Conservation (phyloP, 2,888 invertebrate species). For the Nesidiocoris tenuis region DNA sequence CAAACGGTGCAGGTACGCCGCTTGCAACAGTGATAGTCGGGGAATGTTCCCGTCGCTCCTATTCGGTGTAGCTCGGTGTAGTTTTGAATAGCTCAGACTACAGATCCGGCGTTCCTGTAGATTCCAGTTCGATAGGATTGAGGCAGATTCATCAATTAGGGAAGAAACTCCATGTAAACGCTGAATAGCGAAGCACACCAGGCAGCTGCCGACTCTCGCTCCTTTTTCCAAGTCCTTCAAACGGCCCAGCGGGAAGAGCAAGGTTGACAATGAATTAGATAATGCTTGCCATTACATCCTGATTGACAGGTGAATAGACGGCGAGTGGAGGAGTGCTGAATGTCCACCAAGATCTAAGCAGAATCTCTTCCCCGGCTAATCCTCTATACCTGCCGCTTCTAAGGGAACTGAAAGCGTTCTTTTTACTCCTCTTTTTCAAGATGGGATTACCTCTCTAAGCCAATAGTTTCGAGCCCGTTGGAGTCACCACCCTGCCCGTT, state of each 20-base stretch:
- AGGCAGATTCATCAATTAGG: constrained; percentile 36
- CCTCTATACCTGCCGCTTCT: constrained; percentile 32
- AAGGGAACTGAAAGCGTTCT: neutral
- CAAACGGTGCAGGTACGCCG: constrained; percentile 16
- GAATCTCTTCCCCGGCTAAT: constrained; percentile 26
- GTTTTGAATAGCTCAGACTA: constrained; percentile 22
- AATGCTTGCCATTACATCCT: constrained; percentile 39
- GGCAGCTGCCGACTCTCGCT: constrained; percentile 32
- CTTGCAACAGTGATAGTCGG: constrained; percentile 22
- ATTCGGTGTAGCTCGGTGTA: constrained; percentile 29
- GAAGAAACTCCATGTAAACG: neutral
- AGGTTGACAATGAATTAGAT: constrained; percentile 40
- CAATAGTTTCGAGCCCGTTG: constrained; percentile 25
- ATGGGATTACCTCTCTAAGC: constrained; percentile 34
- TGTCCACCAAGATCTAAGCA: neutral
- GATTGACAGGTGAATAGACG: constrained; percentile 37
- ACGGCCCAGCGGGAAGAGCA: neutral
- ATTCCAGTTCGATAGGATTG: constrained; percentile 27
- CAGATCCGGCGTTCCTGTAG: constrained; percentile 15
- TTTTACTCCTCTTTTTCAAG: neutral
- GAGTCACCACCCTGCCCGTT: constrained; percentile 12
- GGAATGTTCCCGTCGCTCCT: neutral
- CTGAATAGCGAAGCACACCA: neutral
- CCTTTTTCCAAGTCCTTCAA: constrained; percentile 12
- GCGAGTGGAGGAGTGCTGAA: neutral